phyloP scores from a whole-genome alignment of 1,140 invertebrate species.

The Chionoecetes opilio region DNA sequence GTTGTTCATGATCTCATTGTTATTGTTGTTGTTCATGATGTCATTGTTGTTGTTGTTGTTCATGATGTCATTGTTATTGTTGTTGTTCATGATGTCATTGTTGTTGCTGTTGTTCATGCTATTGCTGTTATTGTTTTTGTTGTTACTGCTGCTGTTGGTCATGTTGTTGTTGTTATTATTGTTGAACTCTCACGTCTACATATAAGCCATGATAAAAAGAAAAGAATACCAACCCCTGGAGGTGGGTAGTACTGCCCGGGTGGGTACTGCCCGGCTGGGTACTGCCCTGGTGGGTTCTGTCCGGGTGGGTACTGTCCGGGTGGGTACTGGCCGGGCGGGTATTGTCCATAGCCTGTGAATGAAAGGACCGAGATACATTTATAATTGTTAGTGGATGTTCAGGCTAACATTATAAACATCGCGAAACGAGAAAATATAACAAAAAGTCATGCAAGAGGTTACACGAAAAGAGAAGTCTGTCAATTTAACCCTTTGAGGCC shows the following conservation, averaged over 20 bases:
- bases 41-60: background rate
- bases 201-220: background rate
- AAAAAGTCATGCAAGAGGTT: background rate
- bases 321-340: conserved; percentile 12
- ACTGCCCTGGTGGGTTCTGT: background rate
- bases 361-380: background rate
- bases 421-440: background rate
- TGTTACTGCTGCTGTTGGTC: too few species aligned
- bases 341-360: background rate
- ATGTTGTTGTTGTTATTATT: too few species aligned
- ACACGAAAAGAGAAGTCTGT: too few species aligned
- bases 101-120: too few species aligned
- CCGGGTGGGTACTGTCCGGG: background rate
- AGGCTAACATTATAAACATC: too few species aligned
- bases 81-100: too few species aligned
- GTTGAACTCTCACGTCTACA: background rate
- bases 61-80: too few species aligned
- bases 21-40: background rate
- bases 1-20: too few species aligned
- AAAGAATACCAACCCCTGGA: background rate
- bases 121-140: too few species aligned
- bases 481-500: too few species aligned
- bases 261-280: background rate
- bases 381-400: background rate
- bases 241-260: background rate